A percentile compares a stretch with the other conserved stretches of the same genome.
Evolutionary conservation across 2,113 vertebrate species (phyloP).

Genomic region (Thoracochromis brauschi): DNA sequence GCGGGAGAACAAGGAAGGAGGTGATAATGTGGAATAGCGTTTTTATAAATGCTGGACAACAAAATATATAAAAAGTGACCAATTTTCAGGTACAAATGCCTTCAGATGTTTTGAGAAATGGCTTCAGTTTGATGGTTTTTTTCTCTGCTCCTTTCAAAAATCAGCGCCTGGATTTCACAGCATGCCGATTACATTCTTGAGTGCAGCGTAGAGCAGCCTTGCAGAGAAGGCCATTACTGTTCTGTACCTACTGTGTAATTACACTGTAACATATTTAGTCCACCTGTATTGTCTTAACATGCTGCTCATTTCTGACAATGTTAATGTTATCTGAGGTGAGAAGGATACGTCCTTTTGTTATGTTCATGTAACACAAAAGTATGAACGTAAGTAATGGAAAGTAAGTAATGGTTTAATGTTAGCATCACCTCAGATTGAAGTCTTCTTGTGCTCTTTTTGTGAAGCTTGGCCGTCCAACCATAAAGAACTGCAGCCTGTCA

Average conservation of each 20-base stretch:
- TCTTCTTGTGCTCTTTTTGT: neutral
- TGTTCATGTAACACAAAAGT: neutral
- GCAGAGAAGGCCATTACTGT: neutral
- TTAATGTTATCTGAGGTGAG: neutral
- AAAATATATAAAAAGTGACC: neutral
- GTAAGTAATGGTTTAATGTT: neutral
- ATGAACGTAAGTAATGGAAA: neutral
- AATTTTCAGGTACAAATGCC: neutral
- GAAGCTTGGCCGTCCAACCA: neutral
- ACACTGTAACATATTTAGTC: neutral
- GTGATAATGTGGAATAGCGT: neutral
- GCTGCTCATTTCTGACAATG: neutral
- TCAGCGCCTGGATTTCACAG: neutral
- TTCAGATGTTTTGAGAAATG: neutral
- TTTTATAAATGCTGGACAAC: neutral
- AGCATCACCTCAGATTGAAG: neutral
- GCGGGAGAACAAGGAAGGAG: neutral
- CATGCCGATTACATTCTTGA: neutral
- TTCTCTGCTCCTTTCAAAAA: neutral
- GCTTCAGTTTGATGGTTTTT: neutral
- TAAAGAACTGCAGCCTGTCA: conserved; percentile 27
- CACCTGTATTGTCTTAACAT: neutral
- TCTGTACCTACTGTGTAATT: neutral
- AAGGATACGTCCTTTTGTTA: neutral
- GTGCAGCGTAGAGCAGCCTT: neutral